Evolutionary conservation across 92 coral and sea anemone species (phyloP).

Genomic region (Porites evermanni): DNA sequence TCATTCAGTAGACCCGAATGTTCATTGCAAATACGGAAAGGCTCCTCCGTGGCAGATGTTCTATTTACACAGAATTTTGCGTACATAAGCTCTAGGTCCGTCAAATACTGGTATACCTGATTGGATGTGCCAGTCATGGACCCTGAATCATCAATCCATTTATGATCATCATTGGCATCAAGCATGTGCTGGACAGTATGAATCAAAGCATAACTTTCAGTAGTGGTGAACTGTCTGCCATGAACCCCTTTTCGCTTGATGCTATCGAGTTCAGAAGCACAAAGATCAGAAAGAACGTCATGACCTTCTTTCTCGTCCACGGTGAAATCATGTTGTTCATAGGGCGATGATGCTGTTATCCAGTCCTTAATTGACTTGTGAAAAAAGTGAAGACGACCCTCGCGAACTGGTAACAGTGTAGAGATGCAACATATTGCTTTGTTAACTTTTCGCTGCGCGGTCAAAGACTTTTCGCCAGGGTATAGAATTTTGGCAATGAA

Average conservation of each 20-base stretch:
- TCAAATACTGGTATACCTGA: too few relatives aligned
- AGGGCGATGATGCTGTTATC: constrained; percentile 2
- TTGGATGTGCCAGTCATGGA: fast-evolving
- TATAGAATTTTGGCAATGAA: too few relatives aligned
- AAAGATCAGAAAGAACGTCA: constrained; percentile 42
- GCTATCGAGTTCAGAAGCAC: constrained; percentile 17
- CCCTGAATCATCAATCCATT: too few relatives aligned
- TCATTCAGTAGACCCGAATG: too few relatives aligned
- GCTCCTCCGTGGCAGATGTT: neutral
- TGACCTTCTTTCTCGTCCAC: constrained; percentile 58
- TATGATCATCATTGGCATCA: neutral
- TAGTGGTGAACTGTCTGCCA: neutral
- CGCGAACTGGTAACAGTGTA: constrained; percentile 44
- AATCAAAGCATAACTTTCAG: constrained; percentile 22
- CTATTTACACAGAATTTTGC: constrained; percentile 14
- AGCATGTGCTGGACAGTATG: constrained; percentile 41
- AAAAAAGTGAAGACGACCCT: constrained; percentile 50
- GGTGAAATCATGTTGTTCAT: constrained; percentile 34
- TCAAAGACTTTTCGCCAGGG: too few relatives aligned
- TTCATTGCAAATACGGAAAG: too few relatives aligned
- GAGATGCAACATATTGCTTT: constrained; percentile 48
- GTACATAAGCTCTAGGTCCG: constrained; percentile 1
- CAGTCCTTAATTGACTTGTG: constrained; percentile 75
- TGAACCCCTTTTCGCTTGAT: constrained; percentile 6
- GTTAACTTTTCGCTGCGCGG: constrained; percentile 1